phyloP scores from a whole-genome alignment of 2,797 vertebrate species.

The Myotis pilosus region DNA sequence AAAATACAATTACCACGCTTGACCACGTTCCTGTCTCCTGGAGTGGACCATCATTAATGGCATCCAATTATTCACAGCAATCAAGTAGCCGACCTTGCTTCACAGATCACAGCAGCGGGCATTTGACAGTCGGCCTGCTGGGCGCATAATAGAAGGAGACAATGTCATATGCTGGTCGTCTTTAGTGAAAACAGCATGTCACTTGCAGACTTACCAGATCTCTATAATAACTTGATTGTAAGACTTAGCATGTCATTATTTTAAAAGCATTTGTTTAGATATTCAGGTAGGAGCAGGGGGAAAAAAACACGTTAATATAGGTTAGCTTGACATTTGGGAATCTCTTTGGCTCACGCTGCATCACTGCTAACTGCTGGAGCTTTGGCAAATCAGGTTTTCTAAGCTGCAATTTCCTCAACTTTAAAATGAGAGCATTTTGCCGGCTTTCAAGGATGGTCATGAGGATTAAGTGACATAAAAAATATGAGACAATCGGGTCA shows the following conservation, averaged over 20 bases:
- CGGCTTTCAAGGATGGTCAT: background rate
- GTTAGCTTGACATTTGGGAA: background rate
- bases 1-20: constrained; percentile 64
- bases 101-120: constrained; percentile 54
- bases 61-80: constrained; percentile 69
- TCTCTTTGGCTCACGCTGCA: background rate
- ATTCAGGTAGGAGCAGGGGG: background rate
- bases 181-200: constrained; percentile 53
- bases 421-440: constrained; percentile 2
- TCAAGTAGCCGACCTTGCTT: constrained; percentile 65
- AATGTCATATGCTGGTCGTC: constrained; percentile 39
- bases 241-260: constrained; percentile 56
- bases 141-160: constrained; percentile 27
- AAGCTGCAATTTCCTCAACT: constrained; percentile 11
- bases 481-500: background rate
- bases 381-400: background rate
- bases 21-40: constrained; percentile 54
- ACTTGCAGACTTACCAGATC: constrained; percentile 25
- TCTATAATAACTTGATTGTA: constrained; percentile 56
- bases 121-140: constrained; percentile 54
- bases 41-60: constrained; percentile 71
- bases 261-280: constrained; percentile 49
- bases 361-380: background rate
- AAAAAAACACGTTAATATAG: background rate
- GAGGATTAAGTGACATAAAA: background rate